Evolutionary conservation across 2,797 vertebrate genomes (phyloP).

Genomic region (Sus cebifrons): DNA sequence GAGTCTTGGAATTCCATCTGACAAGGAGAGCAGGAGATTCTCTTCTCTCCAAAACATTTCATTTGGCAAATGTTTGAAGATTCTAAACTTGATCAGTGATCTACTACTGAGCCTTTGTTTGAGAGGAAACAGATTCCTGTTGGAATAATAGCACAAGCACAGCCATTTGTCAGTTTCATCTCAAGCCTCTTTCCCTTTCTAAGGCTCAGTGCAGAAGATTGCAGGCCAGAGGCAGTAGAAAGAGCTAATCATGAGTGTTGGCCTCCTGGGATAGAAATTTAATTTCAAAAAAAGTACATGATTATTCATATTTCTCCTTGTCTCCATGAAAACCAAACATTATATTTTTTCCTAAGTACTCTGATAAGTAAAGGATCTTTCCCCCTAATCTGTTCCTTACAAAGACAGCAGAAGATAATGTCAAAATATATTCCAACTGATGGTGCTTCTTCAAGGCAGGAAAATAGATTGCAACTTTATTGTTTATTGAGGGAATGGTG

Average conservation of each 20-base stretch:
- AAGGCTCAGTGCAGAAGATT: background rate
- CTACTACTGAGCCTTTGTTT: background rate
- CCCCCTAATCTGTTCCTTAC: background rate
- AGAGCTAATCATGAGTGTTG: background rate
- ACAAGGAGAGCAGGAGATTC: conserved; percentile 13
- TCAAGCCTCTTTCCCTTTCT: conserved; percentile 1
- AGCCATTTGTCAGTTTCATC: background rate
- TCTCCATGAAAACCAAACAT: conserved; percentile 64
- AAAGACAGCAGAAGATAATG: conserved; percentile 52
- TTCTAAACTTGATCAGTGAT: conserved; percentile 51
- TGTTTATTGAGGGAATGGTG: conserved; percentile 48
- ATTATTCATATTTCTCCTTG: conserved; percentile 60
- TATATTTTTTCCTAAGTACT: conserved; percentile 54
- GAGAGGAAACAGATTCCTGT: conserved; percentile 61
- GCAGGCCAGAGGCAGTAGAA: background rate
- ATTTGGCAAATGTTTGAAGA: conserved; percentile 53
- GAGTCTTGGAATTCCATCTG: conserved; percentile 18
- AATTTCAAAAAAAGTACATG: conserved; percentile 29
- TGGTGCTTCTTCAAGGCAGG: background rate
- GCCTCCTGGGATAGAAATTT: conserved; percentile 54
- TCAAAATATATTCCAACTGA: conserved; percentile 49
- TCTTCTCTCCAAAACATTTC: conserved; percentile 63
- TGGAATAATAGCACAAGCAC: background rate
- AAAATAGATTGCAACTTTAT: background rate
- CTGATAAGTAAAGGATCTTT: conserved; percentile 38